Evolutionary conservation across 2,888 invertebrate species (phyloP).

Genomic region (Adelognathus sp.): DNA sequence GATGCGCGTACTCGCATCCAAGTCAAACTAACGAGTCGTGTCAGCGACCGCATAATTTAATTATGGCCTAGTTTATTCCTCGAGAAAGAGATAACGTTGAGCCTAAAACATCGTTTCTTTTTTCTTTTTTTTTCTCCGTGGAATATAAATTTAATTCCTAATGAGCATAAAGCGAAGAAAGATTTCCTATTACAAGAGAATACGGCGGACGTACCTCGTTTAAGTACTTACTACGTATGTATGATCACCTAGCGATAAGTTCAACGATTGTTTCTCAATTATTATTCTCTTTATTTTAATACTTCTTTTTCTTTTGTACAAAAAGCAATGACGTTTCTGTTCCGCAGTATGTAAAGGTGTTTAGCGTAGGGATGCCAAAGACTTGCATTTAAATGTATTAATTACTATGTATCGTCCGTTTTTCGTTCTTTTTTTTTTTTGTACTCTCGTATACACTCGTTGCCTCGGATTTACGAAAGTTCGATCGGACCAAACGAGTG

Average conservation of each 20-base stretch:
- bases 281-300: neutral
- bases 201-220: conserved; percentile 51
- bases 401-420: conserved; percentile 64
- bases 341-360: conserved; percentile 44
- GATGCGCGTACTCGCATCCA: conserved; percentile 20
- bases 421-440: conserved; percentile 34
- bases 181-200: conserved; percentile 52
- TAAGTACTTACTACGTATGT: conserved; percentile 44
- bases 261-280: conserved; percentile 28
- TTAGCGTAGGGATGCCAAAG: conserved; percentile 76
- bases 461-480: neutral
- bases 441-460: conserved; percentile 25
- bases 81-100: neutral
- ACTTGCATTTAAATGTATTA: conserved; percentile 77
- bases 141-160: conserved; percentile 24
- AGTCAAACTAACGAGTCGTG: conserved; percentile 23
- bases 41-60: conserved; percentile 14
- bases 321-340: conserved; percentile 11
- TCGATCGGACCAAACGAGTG: neutral
- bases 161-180: conserved; percentile 40
- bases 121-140: neutral
- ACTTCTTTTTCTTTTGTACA: conserved; percentile 33
- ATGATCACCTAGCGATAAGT: no score
- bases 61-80: conserved; percentile 29
- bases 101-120: conserved; percentile 4